Percentiles rank a stretch among this genome's conserved stretches.
Conservation (phyloP, 2,888 invertebrate genomes). For the Cephus sareptanus region DNA sequence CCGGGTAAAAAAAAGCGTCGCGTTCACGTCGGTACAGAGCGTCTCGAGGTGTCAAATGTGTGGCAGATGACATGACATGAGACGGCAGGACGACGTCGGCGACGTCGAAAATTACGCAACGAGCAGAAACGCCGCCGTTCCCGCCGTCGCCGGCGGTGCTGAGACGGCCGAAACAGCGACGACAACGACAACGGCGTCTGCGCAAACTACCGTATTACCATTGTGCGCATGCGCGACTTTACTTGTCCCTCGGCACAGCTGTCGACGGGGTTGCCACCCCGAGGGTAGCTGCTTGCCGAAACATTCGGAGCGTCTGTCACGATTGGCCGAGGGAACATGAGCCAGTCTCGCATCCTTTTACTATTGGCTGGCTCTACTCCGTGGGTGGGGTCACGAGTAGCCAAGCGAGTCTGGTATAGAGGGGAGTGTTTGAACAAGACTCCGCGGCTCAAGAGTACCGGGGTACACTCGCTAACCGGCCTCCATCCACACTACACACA, state of each 20-base stretch:
- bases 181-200: slow-evolving; percentile 26
- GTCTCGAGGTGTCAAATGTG: slow-evolving; percentile 48
- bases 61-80: slow-evolving; percentile 60
- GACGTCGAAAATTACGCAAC: slow-evolving; percentile 16
- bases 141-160: neutral
- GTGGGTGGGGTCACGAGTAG: slow-evolving; percentile 28
- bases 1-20: too few relatives aligned
- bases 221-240: slow-evolving; percentile 20
- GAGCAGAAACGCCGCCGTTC: neutral
- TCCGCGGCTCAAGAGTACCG: slow-evolving; percentile 59
- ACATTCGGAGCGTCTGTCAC: neutral
- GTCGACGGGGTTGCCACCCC: slow-evolving; percentile 3
- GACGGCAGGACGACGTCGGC: slow-evolving; percentile 28
- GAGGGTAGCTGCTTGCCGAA: neutral
- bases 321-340: slow-evolving; percentile 27
- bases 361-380: slow-evolving; percentile 8
- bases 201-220: too few relatives aligned
- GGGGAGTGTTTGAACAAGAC: slow-evolving; percentile 63
- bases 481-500: slow-evolving; percentile 61
- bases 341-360: slow-evolving; percentile 28
- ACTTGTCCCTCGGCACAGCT: neutral
- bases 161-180: slow-evolving; percentile 13
- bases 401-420: slow-evolving; percentile 1
- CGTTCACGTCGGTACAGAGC: slow-evolving; percentile 1
- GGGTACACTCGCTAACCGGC: slow-evolving; percentile 65